phyloP scores from a whole-genome alignment of 2,113 vertebrate genomes.

The Microtus montanus region DNA sequence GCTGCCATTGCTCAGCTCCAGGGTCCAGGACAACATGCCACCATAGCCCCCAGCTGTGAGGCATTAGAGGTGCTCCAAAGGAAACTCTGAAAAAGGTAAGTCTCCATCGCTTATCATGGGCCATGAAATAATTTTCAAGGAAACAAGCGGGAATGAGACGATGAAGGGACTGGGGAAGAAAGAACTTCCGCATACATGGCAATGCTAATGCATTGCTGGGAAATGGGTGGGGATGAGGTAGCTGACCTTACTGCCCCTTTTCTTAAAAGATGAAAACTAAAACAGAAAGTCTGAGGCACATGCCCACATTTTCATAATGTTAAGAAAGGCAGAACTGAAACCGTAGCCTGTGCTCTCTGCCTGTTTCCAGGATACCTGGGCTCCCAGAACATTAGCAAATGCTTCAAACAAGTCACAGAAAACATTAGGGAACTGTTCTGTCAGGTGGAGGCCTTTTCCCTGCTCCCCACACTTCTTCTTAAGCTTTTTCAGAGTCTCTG shows the following conservation, averaged over 20 bases:
- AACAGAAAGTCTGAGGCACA: neutral
- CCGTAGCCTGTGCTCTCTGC: neutral
- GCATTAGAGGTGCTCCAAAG: neutral
- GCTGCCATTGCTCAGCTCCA: neutral
- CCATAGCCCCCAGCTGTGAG: neutral
- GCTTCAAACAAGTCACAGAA: slow-evolving; percentile 34
- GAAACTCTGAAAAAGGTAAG: slow-evolving; percentile 3
- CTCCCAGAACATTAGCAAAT: neutral
- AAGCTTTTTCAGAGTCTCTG: neutral
- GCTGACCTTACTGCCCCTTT: neutral
- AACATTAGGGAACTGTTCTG: slow-evolving; percentile 3
- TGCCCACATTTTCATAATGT: neutral
- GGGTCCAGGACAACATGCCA: neutral
- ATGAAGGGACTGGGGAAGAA: neutral
- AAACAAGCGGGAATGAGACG: neutral
- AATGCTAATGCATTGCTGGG: neutral
- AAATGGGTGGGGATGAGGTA: neutral
- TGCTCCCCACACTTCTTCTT: neutral
- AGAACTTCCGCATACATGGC: neutral
- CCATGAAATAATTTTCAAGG: neutral
- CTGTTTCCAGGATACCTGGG: neutral
- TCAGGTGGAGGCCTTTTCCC: neutral
- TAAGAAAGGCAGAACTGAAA: neutral
- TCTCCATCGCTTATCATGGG: neutral
- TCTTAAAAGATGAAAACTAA: slow-evolving; percentile 1